Evolutionary conservation across 2,113 vertebrate genomes (phyloP), one percentile per base, ranked within the genome.

Genomic region (Peromyscus californicus): DNA sequence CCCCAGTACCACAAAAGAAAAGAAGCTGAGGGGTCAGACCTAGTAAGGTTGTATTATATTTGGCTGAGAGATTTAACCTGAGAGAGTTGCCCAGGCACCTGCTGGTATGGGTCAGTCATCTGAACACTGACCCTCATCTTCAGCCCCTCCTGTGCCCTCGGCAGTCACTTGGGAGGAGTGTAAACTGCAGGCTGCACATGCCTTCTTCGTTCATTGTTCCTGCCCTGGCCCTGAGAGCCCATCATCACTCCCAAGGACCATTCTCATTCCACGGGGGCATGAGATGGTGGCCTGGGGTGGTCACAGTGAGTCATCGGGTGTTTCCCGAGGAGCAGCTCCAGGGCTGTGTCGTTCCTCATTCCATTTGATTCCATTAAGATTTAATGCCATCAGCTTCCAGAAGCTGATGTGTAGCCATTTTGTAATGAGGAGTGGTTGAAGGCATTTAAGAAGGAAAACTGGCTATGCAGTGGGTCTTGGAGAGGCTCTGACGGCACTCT

Each of bases 341-440:
- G 72, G 89, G 21, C 72, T 82, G 12, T 76, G 51, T 33, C 61
- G 26, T 83, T 89, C 96, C 79, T 91, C 79, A 36, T 80, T 92
- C 51, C 45, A 48, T 48, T 48, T 48, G 45, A 48, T 48, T 48
- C 45, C 45, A 48, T 48, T 48, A 48, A 31, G 86, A 63, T 48
- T 80, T 86, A 82, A 96, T 88, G 36, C 72, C 31, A 42, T 84
- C 51, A 83, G 39, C 42, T 79, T 89, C 75, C 59, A 83, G 63
- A 78, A 96, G 22, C 29, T 83, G 97, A 79, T 94, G 75, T 91
- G 36, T 93, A n/a, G 57, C 61, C 48, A 48, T 91, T 92, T 51
- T 97, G 29, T 90, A n/a, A 51, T 65, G 80, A 85, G 78, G 69
- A 95, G 75, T 70, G 67, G 86, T 89, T 89, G 39, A n/a, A 88